Base-by-base conservation (phyloP, 2,113 vertebrate genomes). In the Tinamus guttatus region DNA sequence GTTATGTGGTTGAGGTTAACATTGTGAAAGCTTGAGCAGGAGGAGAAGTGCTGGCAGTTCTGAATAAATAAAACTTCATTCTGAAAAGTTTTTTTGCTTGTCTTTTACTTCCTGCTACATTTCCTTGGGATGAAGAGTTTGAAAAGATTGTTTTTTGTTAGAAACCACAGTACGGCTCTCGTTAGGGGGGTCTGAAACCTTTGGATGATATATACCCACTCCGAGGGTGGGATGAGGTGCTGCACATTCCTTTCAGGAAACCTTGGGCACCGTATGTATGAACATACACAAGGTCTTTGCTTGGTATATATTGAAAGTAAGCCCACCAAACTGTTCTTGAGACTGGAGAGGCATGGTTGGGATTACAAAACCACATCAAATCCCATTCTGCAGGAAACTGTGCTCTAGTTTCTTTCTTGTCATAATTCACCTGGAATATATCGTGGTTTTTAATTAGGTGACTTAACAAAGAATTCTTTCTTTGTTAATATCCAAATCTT, bases 331-430 rank as follows among this genome's bases (percentile, higher is more conserved):
- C 60, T 79, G n/a, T 69, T 79, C 21, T 58, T 71, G 54, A 24
- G 20, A 8, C 19, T 71, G n/a, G 49, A 87, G 3, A 52, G 47
- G 41, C 4, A 5, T 41, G 38, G 51, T 76, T n/a, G 52, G 65
- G 40, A 73, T 91, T 74, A 69, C 75, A 79, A 89, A 89, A 43
- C 67, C 71, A 74, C 89, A 76, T 91, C 63, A 89, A 64, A 64
- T 19, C 1, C 2, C 78, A 24, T 36, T 93, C 27, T 95, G 65
- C 18, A 20, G 56, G 69, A 65, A 79, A 28, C 70, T 59, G 36
- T 62, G n/a, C 76, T 94, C 45, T 18, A 17, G 40, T 85, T 65
- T 71, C 20, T 76, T 43, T 73, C 36, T 83, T 85, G 12, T 4
- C 79, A 10, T 80, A 32, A 79, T 85, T 87, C 34, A 69, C 63